Evolutionary conservation across 2,797 vertebrate genomes (phyloP), one percentile per base, ranked within the genome.

Genomic region (Enteromius argenteus): DNA sequence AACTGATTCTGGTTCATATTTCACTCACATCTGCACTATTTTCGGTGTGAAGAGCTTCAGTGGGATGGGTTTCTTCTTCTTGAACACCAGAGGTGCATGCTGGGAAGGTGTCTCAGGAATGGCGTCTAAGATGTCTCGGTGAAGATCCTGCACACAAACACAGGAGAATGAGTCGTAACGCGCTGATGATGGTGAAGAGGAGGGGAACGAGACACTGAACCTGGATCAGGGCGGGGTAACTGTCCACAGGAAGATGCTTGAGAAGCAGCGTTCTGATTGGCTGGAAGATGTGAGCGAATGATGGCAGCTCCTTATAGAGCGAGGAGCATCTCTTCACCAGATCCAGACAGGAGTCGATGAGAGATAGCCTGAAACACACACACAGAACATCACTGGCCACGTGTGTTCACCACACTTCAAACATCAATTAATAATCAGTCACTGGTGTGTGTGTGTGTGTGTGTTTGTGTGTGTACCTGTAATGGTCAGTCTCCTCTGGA

Each of bases 11-110:
- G 4, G 4, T 64, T 53, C 13, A 15, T 14, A 56, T 39, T 49
- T 14, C 39, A 39, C 98, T 96, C 93, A 99, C 98, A 99, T 96
- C 96, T 97, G 96, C 56, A 98, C 97, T 75, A 99, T 95, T 93
- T 97, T 97, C 1, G 98, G 98, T 0, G 96, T 97, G 86, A 96
- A 96, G 53, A 99, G 93, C 88, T 96, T 98, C 83, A 99, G 92
- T 0, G 97, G 97, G 69, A 97, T 95, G 0, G 97, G 97, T 85
- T 96, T 98, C 93, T 95, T 97, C 92, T 96, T 99, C 81, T 98
- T 96, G 86, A 97, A 97, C 56, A 97, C 87, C 60, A 99, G 90
- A 0, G 92, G 95, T 15, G 10, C 89, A 79, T 82, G 95, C 32
- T 68, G 74, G 81, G 90, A 90, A 0, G 80, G 86, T 15, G 87